These are phyloP conservation scores for Hystrix brachyura DNA, from an alignment of 2,113 vertebrate genomes.

Conservation along the genomic window DNA sequence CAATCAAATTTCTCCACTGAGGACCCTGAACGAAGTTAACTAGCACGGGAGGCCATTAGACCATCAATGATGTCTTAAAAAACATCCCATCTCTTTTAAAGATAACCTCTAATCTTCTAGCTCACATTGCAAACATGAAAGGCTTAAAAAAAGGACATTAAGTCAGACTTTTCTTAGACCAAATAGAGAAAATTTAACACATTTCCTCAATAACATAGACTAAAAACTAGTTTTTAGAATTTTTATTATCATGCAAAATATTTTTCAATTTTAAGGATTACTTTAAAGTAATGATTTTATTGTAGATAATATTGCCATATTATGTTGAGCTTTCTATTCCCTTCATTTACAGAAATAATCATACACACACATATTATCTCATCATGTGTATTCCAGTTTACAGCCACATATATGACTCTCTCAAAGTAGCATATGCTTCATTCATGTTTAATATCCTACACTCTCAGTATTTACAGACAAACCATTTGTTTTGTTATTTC, in stretches of 20 bases:
- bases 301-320: background rate
- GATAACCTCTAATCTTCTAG: background rate
- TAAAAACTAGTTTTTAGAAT: background rate
- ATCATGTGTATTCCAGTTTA: background rate
- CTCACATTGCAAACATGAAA: background rate
- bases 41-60: background rate
- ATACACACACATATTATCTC: background rate
- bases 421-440: background rate
- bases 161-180: background rate
- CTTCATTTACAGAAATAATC: background rate
- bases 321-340: background rate
- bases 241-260: background rate
- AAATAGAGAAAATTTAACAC: background rate
- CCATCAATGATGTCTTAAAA: background rate
- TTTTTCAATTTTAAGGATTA: background rate
- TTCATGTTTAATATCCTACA: background rate
- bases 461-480: background rate
- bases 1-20: background rate
- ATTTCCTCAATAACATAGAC: background rate
- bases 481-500: background rate
- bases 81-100: background rate
- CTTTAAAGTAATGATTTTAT: background rate
- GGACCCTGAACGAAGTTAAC: background rate
- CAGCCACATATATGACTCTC: background rate
- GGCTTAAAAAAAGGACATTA: background rate